Evolutionary conservation across 1,140 invertebrate genomes (phyloP).

Genomic region (Solenopsis invicta): DNA sequence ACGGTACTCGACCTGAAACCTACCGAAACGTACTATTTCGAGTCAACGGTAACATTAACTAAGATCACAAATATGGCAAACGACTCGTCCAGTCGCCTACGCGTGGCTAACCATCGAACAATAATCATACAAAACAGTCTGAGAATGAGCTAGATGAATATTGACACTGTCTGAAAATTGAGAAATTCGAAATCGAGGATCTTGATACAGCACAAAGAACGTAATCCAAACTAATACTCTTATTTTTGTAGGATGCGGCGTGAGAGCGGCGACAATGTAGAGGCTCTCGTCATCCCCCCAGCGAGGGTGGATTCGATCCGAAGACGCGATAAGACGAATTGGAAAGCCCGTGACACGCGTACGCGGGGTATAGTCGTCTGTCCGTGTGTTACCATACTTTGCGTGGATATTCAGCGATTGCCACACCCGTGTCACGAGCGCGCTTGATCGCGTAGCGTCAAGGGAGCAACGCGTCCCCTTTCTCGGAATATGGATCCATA

Average conservation of each 20-base stretch:
- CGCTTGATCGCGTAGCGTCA: slow-evolving; percentile 60
- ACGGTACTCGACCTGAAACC: slow-evolving; percentile 54
- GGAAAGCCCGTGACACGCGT: slow-evolving; percentile 70
- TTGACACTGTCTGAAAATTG: background rate
- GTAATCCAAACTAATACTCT: slow-evolving; percentile 27
- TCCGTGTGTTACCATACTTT: slow-evolving; percentile 42
- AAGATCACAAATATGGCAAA: slow-evolving; percentile 12
- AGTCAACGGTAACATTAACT: slow-evolving; percentile 49
- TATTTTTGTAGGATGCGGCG: slow-evolving; percentile 22
- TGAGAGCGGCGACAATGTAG: background rate
- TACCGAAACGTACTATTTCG: slow-evolving; percentile 50
- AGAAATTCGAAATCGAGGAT: background rate
- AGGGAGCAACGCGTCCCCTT: slow-evolving; percentile 66
- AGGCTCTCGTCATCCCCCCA: slow-evolving; percentile 38
- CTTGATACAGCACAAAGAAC: background rate
- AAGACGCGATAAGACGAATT: slow-evolving; percentile 69
- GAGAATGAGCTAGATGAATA: background rate
- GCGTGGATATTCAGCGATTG: slow-evolving; percentile 65
- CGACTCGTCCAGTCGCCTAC: background rate
- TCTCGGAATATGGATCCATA: slow-evolving; percentile 67
- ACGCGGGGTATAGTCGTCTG: slow-evolving; percentile 59
- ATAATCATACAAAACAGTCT: background rate
- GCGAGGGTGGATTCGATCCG: slow-evolving; percentile 69
- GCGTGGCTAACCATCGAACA: background rate
- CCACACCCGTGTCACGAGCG: slow-evolving; percentile 67